Evolutionary conservation across 53 echinoderm and acorn worm species (phyloP).

Genomic region (Pentamera pediparva): DNA sequence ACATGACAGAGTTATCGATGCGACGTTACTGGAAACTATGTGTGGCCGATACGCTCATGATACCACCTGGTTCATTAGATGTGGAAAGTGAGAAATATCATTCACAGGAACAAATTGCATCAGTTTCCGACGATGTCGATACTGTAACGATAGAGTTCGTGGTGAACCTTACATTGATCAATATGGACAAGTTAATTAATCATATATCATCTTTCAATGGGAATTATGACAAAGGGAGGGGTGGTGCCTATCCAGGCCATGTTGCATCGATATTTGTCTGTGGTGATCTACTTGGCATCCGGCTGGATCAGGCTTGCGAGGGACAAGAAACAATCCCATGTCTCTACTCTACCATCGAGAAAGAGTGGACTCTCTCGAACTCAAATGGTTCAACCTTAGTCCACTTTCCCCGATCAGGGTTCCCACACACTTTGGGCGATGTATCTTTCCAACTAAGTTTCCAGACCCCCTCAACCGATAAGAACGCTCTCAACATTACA

Average conservation of each 20-base stretch:
- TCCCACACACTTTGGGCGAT: neutral
- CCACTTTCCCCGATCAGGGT: neutral
- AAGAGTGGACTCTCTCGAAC: neutral
- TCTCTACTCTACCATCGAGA: neutral
- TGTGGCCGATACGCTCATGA: neutral
- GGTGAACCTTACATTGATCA: neutral
- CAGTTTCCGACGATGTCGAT: neutral
- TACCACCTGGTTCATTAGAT: too few species aligned
- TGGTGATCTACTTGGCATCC: neutral
- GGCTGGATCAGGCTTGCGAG: neutral
- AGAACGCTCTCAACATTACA: neutral
- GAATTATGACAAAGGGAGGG: too few species aligned
- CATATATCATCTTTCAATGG: too few species aligned
- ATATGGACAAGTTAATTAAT: too few species aligned
- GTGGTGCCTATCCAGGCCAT: too few species aligned
- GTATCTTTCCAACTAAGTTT: neutral
- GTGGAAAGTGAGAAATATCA: too few species aligned
- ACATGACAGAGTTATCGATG: neutral
- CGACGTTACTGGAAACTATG: neutral
- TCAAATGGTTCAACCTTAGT: neutral
- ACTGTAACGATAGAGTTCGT: neutral
- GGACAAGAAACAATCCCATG: too few species aligned
- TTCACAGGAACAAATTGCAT: neutral
- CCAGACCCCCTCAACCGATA: neutral
- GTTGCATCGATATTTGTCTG: too few species aligned